A percentile compares a stretch with the other conserved stretches of the same genome.
phyloP scores from a whole-genome alignment of 2,888 invertebrate species.

The Agrochola macilenta region DNA sequence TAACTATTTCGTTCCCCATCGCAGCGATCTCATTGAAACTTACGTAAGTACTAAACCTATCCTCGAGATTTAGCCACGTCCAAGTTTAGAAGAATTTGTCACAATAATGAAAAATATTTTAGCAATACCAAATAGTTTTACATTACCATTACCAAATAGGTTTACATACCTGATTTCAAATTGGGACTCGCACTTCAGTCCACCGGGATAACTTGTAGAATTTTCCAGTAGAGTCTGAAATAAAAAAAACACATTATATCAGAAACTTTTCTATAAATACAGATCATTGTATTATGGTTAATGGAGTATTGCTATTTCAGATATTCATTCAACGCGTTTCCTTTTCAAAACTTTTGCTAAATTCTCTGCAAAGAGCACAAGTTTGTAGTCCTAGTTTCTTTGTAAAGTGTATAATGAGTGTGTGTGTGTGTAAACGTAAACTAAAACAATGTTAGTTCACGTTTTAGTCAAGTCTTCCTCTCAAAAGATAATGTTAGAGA shows the following conservation, averaged over 20 bases:
- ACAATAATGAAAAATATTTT: not conserved
- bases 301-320: not conserved
- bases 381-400: not conserved
- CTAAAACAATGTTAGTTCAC: not conserved
- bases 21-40: slow-evolving; percentile 98
- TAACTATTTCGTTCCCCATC: slow-evolving; percentile 98
- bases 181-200: not conserved
- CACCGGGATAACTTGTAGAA: slow-evolving; percentile 3
- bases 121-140: no score
- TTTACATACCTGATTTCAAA: slow-evolving; percentile 10
- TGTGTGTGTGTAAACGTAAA: not conserved
- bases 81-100: not conserved
- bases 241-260: not conserved
- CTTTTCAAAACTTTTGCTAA: not conserved
- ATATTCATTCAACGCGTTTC: not conserved
- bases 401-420: not conserved
- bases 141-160: no score
- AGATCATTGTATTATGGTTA: not conserved
- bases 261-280: not conserved
- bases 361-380: not conserved
- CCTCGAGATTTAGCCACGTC: not conserved
- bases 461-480: not conserved
- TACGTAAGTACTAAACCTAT: slow-evolving; percentile 93
- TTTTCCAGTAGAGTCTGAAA: not conserved
- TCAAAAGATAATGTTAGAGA: not conserved